Base-by-base conservation (phyloP, 2,888 invertebrate genomes). In the Archaeoteleia sp. region DNA sequence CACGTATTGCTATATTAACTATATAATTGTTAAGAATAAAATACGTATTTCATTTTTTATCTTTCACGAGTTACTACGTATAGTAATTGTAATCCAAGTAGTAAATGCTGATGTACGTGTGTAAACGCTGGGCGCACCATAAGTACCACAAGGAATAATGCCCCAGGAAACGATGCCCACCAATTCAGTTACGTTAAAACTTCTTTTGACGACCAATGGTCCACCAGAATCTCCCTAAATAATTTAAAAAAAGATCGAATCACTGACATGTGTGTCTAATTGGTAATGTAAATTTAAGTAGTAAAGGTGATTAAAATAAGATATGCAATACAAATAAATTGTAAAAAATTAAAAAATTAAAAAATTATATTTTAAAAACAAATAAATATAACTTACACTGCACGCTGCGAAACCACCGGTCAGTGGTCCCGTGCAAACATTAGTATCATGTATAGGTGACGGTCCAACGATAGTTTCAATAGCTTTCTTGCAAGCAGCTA, bases 101-200 rank as follows among this genome's bases (percentile, higher is more conserved):
- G 81, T 43, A 69, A 82, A 10, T 8, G 45, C 45, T 0, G 87
- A 86, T 2, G 85, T 82, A 15, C 83, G 78, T 1, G 86, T 86
- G 73, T 82, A 87, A 4, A 87, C 81, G 0, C 87, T 86, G 6
- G 88, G 87, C 4, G 73, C 49, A 17, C 85, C 83, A n/a, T 37
- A 51, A 4, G 72, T n/a, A 1, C 87, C 87, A 49, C 87, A 88
- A 45, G 87, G 87, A 27, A 86, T 77, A 12, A 82, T 81, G 14
- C 82, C 77, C 85, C 88, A 67, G 85, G 88, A 78, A 90, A 92
- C 83, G 4, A 61, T 40, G 3, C 67, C 67, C 2, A 67, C 37
- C 0, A 67, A n/a, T 43, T 61, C 55, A 12, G 23, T 2, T 12
- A 15, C 37, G 1, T 25, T 61, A n/a, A 1, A 32, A 29, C 6